phyloP scores from a whole-genome alignment of 2,888 invertebrate species.

The Caenorhabditis macrosperma region DNA sequence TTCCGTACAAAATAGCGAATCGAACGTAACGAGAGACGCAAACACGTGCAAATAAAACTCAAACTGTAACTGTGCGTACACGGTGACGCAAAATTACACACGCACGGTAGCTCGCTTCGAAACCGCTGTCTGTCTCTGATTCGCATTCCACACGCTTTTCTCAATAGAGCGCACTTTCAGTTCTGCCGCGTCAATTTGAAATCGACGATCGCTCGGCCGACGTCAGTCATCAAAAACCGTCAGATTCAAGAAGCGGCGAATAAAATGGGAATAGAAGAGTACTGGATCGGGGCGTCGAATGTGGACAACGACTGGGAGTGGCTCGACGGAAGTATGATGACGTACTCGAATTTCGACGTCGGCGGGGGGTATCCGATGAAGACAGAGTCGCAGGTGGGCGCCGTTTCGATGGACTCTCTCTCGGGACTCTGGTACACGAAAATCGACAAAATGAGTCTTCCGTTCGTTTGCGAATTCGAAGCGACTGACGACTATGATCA shows the following conservation, averaged over 20 bases:
- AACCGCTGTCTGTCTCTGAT: too few species aligned
- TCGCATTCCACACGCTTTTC: too few species aligned
- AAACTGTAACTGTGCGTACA: too few species aligned
- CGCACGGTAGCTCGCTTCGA: too few species aligned
- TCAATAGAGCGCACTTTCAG: conserved; percentile 14
- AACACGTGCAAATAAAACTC: too few species aligned
- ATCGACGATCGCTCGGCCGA: conserved; percentile 34
- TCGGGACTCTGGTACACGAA: conserved; percentile 54
- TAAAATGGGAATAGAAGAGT: conserved; percentile 52
- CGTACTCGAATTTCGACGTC: conserved; percentile 48
- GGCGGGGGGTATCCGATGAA: conserved; percentile 48
- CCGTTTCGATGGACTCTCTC: conserved; percentile 48
- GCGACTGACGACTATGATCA: conserved; percentile 33
- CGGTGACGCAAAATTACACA: too few species aligned
- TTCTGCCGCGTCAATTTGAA: conserved; percentile 53
- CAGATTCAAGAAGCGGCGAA: conserved; percentile 33
- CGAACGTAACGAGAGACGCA: too few species aligned
- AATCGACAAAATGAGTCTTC: conserved; percentile 35
- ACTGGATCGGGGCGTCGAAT: conserved; percentile 55
- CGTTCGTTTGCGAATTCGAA: conserved; percentile 47
- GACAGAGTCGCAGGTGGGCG: conserved; percentile 52
- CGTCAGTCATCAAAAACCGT: conserved; percentile 13
- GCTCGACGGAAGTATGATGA: conserved; percentile 45
- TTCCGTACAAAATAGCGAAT: too few species aligned
- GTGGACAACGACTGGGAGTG: conserved; percentile 58